Evolutionary conservation across 53 echinoderm and acorn worm species (phyloP), one percentile per base, ranked within the genome.

Genomic region (Apostichopus leukothele): DNA sequence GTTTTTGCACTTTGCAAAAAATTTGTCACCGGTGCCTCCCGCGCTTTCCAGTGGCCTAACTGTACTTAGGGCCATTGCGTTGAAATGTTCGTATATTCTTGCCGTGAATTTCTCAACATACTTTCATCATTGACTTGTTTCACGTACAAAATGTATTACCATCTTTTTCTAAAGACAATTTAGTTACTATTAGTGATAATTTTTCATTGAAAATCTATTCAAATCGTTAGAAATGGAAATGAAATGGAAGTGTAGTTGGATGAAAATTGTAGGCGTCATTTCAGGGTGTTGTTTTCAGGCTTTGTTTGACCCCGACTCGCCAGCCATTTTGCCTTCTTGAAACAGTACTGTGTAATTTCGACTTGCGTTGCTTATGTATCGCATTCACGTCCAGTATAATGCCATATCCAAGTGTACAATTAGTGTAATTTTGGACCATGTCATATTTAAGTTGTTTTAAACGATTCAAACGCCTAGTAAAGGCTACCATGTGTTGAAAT

Each of bases 271-370:
- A 92, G 76, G 93, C 88, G 92, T 91, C 93, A 91, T 90, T 99
- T 99, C 93, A 89, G 94, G 93, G 96, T 94, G 94, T 95, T 94
- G 94, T 96, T 99, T 97, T 95, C 88, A 91, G 99, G 99, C 99
- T 99, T 99, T 99, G 99, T 99, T 96, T 99, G 99, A 99, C 99
- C 99, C 92, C 99, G 93, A 90, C 86, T 83, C 74, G 91, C 88
- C 96, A 94, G 96, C 96, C 96, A 96, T 96, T 91, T 96, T 96
- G 93, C 90, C 85, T 85, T 39, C 55, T 27, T 67, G 60, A 76
- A 76, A 76, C 59, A 14, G 85, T 67, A 85, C 85, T 67, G 85
- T 85, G 60, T 85, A 54, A 81, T 76, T 76, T 50, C 14, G 50
- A 16, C 13, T 51, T 76, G 39, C 27, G 77, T 25, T 52, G 77